Evolutionary conservation across 2,113 vertebrate species (phyloP).

Genomic region (Prochilodus magdalenae): DNA sequence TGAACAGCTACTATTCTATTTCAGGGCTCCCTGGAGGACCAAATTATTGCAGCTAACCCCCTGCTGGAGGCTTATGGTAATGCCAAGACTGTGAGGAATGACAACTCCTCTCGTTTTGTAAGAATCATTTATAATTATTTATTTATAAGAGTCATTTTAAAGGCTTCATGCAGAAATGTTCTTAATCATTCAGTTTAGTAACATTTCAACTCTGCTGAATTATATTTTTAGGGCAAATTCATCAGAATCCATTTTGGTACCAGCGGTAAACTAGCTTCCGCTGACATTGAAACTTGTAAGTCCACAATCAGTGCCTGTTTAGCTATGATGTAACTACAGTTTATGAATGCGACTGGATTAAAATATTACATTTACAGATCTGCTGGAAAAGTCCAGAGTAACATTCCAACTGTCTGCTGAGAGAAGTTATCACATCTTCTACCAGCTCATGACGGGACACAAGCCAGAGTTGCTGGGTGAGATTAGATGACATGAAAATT

Average conservation of each 20-base stretch:
- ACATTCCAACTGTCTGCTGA: constrained; percentile 75
- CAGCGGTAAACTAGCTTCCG: constrained; percentile 91
- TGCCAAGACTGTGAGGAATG: constrained; percentile 67
- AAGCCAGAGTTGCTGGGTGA: constrained; percentile 73
- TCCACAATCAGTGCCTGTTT: not conserved
- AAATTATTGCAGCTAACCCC: constrained; percentile 48
- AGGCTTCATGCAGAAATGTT: constrained; percentile 1
- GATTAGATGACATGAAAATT: not conserved
- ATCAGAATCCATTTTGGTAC: constrained; percentile 91
- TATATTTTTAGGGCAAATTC: constrained; percentile 83
- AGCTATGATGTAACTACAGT: not conserved
- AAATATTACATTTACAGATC: constrained; percentile 55
- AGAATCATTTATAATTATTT: too few species aligned
- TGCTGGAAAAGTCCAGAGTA: constrained; percentile 65
- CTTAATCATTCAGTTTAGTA: too few species aligned
- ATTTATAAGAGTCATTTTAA: constrained; percentile 66
- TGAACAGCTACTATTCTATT: not conserved
- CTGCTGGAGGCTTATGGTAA: constrained; percentile 78
- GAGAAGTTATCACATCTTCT: constrained; percentile 78
- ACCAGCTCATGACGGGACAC: constrained; percentile 77
- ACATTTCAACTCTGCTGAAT: too few species aligned
- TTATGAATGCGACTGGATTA: not conserved
- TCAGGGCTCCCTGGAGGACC: constrained; percentile 72
- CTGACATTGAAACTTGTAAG: constrained; percentile 97
- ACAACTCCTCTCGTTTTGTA: constrained; percentile 49